Percentiles rank a stretch among this genome's conserved stretches.
Evolutionary conservation across 2,113 vertebrate species (phyloP).

Genomic region (Galemys pyrenaicus): DNA sequence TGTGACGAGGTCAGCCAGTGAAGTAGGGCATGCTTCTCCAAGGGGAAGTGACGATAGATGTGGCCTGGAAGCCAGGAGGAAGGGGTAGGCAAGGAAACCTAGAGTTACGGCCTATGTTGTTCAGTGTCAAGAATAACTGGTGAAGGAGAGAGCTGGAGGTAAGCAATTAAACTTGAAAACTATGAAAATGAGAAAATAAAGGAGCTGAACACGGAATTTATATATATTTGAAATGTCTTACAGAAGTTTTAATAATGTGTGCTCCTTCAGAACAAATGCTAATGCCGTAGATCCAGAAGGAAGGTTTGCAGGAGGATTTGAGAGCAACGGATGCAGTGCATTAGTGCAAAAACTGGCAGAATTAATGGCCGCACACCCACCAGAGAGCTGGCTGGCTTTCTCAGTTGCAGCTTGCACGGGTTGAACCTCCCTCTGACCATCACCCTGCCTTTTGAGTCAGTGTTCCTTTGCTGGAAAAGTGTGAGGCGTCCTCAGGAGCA

Average conservation of each 20-base stretch:
- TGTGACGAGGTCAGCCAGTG: neutral
- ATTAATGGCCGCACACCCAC: neutral
- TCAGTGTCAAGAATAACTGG: conserved; percentile 52
- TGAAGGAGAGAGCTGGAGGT: neutral
- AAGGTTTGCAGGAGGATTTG: neutral
- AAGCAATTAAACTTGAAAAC: conserved; percentile 50
- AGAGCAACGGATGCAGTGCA: conserved; percentile 5
- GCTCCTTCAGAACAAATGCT: conserved; percentile 10
- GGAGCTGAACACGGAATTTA: neutral
- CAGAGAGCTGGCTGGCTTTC: neutral
- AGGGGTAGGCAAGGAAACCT: conserved; percentile 11
- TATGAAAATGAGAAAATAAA: conserved; percentile 50
- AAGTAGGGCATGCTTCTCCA: neutral
- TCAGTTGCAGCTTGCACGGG: neutral
- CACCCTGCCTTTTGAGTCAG: conserved; percentile 18
- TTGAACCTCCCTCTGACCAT: neutral
- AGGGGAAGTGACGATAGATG: neutral
- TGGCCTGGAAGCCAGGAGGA: neutral
- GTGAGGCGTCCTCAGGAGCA: neutral
- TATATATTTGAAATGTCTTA: conserved; percentile 25
- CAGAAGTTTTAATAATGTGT: conserved; percentile 43
- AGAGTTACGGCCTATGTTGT: neutral
- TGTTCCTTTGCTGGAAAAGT: conserved; percentile 1
- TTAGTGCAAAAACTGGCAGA: conserved; percentile 42
- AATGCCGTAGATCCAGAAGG: conserved; percentile 17